These are phyloP conservation scores for Geophilus truncorum DNA, from an alignment of 2,888 invertebrate species.

Conservation along the genomic window DNA sequence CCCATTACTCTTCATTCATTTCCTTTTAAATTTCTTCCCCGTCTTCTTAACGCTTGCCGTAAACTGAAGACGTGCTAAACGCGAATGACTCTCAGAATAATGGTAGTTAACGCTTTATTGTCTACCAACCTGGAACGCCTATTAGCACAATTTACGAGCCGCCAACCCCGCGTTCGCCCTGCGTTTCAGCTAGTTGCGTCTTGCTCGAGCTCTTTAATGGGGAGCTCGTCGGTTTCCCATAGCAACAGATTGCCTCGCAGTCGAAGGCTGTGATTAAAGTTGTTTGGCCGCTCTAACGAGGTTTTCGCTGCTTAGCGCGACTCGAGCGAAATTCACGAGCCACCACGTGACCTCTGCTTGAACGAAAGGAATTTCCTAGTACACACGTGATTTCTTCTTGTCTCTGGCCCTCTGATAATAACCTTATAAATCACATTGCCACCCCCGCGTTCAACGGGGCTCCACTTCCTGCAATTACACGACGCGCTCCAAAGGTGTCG, in stretches of 20 bases:
- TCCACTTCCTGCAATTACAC: neutral
- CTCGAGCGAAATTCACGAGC: neutral
- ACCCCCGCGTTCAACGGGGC: neutral
- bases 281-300: neutral
- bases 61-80: slow-evolving; percentile 27
- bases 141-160: slow-evolving; percentile 27
- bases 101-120: slow-evolving; percentile 27
- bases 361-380: slow-evolving; percentile 10
- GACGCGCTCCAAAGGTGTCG: slow-evolving; percentile 7
- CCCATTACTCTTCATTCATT: neutral
- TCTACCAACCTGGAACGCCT: slow-evolving; percentile 27
- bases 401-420: slow-evolving; percentile 1
- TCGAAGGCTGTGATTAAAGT: slow-evolving; percentile 24
- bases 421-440: neutral
- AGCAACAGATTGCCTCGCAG: slow-evolving; percentile 27
- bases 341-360: neutral
- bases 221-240: slow-evolving; percentile 20
- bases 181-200: slow-evolving; percentile 20
- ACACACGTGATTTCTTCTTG: slow-evolving; percentile 14
- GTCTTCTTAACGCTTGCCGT: slow-evolving; percentile 13
- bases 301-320: neutral
- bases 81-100: slow-evolving; percentile 23
- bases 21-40: neutral
- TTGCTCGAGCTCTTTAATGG: slow-evolving; percentile 25
- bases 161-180: slow-evolving; percentile 13